Evolutionary conservation across 2,888 invertebrate genomes (phyloP).

Genomic region (Nycteola revayana): DNA sequence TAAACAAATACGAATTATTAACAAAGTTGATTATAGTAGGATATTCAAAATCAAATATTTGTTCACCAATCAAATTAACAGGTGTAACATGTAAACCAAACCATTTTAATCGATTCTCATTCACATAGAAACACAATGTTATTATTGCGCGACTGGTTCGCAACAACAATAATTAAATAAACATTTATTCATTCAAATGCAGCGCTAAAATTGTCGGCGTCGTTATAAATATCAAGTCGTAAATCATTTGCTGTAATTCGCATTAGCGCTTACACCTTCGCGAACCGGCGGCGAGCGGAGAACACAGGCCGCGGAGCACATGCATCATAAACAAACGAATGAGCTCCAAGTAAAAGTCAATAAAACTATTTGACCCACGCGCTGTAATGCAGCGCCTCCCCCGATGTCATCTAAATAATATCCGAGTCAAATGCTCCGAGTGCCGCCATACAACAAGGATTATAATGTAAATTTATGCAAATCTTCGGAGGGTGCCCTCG

Average conservation of each 20-base stretch:
- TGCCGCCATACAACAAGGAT: constrained; percentile 54
- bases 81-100: too few relatives aligned
- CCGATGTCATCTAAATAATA: constrained; percentile 40
- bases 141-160: too few relatives aligned
- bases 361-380: constrained; percentile 39
- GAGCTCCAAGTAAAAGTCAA: constrained; percentile 31
- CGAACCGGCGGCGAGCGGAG: constrained; percentile 3
- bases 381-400: constrained; percentile 20
- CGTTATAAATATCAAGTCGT: constrained; percentile 2
- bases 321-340: constrained; percentile 30
- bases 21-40: too few relatives aligned
- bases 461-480: constrained; percentile 75
- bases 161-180: too few relatives aligned
- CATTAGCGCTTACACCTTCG: constrained; percentile 1
- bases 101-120: too few relatives aligned
- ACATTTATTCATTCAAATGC: too few relatives aligned
- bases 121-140: too few relatives aligned
- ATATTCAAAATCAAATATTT: too few relatives aligned
- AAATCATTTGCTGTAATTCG: constrained; percentile 11
- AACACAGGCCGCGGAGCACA: constrained; percentile 11
- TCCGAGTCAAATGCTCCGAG: constrained; percentile 36
- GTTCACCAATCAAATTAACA: too few relatives aligned
- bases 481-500: constrained; percentile 42
- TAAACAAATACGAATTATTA: too few relatives aligned
- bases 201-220: too few relatives aligned